phyloP scores from a whole-genome alignment of 2,113 vertebrate genomes.

The Dicaeum eximium region DNA sequence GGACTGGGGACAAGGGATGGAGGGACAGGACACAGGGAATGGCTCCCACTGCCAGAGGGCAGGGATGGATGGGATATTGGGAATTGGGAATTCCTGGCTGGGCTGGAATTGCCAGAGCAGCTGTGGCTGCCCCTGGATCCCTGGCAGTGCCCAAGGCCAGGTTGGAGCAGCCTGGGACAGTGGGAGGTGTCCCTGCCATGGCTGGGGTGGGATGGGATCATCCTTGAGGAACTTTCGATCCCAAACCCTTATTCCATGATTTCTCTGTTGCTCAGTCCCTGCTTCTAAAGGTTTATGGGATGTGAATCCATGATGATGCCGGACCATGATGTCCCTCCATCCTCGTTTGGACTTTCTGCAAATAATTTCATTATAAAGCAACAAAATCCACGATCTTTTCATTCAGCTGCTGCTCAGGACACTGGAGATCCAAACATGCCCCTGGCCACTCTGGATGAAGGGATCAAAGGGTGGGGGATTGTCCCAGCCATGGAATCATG shows the following conservation, averaged over 20 bases:
- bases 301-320: not conserved
- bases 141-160: not conserved
- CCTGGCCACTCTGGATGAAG: not conserved
- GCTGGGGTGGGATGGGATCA: not conserved
- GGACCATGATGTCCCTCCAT: not conserved
- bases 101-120: not conserved
- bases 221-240: not conserved
- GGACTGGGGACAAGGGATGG: not conserved
- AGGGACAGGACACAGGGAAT: not conserved
- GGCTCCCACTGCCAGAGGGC: not conserved
- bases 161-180: fast-evolving
- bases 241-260: not conserved
- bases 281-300: not conserved
- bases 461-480: no score
- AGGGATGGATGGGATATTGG: not conserved
- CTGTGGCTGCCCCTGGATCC: not conserved
- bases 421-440: not conserved
- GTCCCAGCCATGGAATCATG: not conserved
- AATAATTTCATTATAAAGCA: not conserved
- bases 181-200: not conserved
- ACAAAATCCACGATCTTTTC: not conserved
- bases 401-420: no score
- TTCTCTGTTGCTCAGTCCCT: not conserved
- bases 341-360: not conserved
- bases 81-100: not conserved